Conservation (phyloP, 2,113 vertebrate species). For the Grus americana region DNA sequence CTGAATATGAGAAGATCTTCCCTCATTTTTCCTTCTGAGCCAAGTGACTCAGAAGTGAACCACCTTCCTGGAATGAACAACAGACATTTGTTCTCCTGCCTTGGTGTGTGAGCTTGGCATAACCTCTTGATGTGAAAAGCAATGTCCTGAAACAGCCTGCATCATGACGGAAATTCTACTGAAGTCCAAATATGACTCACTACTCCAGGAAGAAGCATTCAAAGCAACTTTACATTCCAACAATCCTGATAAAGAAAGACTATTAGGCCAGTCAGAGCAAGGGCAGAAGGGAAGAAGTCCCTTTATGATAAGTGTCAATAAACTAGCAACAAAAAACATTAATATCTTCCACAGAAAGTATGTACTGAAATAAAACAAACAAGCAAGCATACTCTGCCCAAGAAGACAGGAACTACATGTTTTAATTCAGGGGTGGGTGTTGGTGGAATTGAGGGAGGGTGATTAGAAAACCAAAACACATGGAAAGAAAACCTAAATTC, state of each 20-base stretch:
- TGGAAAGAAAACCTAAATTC: not conserved
- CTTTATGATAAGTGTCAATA: not conserved
- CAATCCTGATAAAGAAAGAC: not conserved
- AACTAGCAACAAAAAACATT: not conserved
- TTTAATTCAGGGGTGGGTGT: not conserved
- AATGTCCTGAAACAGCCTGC: not conserved
- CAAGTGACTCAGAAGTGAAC: not conserved
- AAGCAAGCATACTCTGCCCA: not conserved
- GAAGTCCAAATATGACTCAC: not conserved
- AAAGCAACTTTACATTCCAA: not conserved
- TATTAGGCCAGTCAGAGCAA: not conserved
- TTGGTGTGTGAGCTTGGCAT: not conserved
- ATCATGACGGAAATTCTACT: not conserved
- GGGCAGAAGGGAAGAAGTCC: not conserved
- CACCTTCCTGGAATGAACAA: not conserved
- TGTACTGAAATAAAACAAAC: not conserved
- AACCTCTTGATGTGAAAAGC: not conserved
- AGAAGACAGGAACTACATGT: not conserved
- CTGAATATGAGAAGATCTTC: not conserved
- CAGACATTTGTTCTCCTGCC: not conserved
- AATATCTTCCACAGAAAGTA: not conserved
- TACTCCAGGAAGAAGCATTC: not conserved
- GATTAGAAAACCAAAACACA: not conserved
- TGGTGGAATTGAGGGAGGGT: accelerated
- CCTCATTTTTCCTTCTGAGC: not conserved